These are phyloP conservation scores for Sebastes iracundus DNA, from an alignment of 2,797 vertebrate genomes.

Conservation along the genomic window DNA sequence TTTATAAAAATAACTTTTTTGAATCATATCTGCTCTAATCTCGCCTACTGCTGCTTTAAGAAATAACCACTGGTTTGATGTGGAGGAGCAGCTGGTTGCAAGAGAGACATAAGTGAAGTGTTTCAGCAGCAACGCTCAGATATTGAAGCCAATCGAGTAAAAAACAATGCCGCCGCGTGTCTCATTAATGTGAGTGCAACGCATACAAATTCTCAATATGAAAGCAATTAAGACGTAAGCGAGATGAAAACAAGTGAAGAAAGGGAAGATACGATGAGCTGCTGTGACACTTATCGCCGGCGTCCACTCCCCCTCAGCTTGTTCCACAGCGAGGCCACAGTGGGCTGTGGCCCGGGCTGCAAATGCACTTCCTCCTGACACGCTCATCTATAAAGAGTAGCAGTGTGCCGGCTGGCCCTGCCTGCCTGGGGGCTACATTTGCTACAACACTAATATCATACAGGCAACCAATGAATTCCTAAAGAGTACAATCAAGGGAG, in stretches of 20 bases:
- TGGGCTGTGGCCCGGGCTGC: constrained; percentile 15
- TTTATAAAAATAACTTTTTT: too few relatives aligned
- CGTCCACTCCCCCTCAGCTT: constrained; percentile 42
- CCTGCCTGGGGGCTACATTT: constrained; percentile 72
- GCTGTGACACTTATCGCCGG: constrained; percentile 17
- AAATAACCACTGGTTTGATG: constrained; percentile 41
- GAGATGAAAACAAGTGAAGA: constrained; percentile 27
- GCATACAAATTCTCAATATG: constrained; percentile 50
- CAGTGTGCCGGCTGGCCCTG: constrained; percentile 32
- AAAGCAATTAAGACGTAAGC: constrained; percentile 57
- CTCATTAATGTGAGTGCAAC: constrained; percentile 53
- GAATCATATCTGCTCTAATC: too few relatives aligned
- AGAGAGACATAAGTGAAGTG: constrained; percentile 12
- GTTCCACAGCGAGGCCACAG: constrained; percentile 38
- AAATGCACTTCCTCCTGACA: constrained; percentile 50
- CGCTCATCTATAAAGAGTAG: constrained; percentile 64
- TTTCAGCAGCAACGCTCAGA: constrained; percentile 19
- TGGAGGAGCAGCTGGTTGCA: constrained; percentile 50
- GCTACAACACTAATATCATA: constrained; percentile 77
- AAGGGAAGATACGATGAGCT: constrained; percentile 24
- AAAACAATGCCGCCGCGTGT: constrained; percentile 28
- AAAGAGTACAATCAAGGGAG: constrained; percentile 76
- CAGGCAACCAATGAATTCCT: constrained; percentile 77
- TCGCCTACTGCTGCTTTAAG: constrained; percentile 9
- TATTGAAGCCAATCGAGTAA: constrained; percentile 43